Base-by-base conservation (phyloP, 1,140 invertebrate genomes). In the Sesamia nonagrioides region DNA sequence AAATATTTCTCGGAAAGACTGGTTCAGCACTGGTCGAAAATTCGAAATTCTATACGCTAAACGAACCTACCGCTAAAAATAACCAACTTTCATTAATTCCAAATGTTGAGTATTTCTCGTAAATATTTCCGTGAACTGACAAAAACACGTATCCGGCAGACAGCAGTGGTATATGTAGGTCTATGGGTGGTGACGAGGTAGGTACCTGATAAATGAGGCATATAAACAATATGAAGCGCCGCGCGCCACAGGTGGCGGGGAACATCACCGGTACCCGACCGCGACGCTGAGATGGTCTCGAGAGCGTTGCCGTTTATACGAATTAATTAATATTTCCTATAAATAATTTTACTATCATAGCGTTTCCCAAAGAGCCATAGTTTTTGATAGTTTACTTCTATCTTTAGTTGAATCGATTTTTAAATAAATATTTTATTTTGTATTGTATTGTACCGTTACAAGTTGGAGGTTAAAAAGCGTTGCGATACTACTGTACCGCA, bases 201-300 rank as follows among this genome's bases (percentile, higher is more conserved):
- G 40, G 5, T n/a, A n/a, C n/a, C 63, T 68, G 63, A 68, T 48
- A 68, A 68, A 68, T 68, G 63, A 68, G 63, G 18, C 40, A n/a
- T 48, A 27, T 68, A 11, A 68, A 68, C 63, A 68, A 50, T 48
- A 68, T 33, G 63, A 40, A 27, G 27, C 27, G 27, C 1, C 6
- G 58, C 54, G 42, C 40, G 63, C 63, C 63, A 68, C 63, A 68
- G 63, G 63, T 68, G 63, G 63, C 63, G 40, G 18, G 42, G 63
- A 42, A 18, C 6, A 63, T 27, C 40, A 42, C 8, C 37, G 60
- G 37, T 17, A 63, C 37, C n/a, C 35, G 60, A 63, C 1, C 1
- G 37, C 15, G 8, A 7, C n/a, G n/a, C n/a, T n/a, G 15, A 6
- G 15, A 37, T 2, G 15, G 42, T 4, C 6, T 11, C 8, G 7